Evolutionary conservation across 2,113 vertebrate species (phyloP).

Genomic region (Otis tarda): DNA sequence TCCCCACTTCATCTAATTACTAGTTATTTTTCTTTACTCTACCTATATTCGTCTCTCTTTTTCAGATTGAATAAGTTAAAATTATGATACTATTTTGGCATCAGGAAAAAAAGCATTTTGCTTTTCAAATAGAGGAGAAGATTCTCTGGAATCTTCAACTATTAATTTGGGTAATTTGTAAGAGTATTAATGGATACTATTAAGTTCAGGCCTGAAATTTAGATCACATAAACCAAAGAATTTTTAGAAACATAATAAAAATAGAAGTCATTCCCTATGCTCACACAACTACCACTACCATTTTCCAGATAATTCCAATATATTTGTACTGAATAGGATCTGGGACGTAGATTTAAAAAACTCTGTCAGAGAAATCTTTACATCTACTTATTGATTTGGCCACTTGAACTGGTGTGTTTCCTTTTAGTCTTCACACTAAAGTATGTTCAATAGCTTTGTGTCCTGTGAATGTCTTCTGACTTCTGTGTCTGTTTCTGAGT

Average conservation of each 20-base stretch:
- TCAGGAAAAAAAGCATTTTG: neutral
- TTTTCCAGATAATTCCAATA: neutral
- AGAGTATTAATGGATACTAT: neutral
- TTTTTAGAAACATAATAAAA: neutral
- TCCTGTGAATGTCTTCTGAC: neutral
- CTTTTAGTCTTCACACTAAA: neutral
- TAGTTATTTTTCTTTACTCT: neutral
- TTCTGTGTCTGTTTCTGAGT: neutral
- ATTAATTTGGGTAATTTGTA: neutral
- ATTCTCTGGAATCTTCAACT: neutral
- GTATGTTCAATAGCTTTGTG: neutral
- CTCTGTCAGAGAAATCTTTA: neutral
- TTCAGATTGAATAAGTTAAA: neutral
- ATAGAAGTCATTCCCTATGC: neutral
- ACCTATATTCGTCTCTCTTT: neutral
- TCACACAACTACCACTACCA: neutral
- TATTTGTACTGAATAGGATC: neutral
- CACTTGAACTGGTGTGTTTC: neutral
- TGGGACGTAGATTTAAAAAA: neutral
- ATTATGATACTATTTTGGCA: neutral
- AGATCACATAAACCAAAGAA: neutral
- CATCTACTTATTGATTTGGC: neutral
- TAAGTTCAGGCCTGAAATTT: neutral
- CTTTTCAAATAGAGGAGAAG: neutral
- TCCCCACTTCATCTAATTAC: neutral